A percentile compares a stretch with the other conserved stretches of the same genome.
Conservation (phyloP, 2,113 vertebrate species). For the Hyla sarda region DNA sequence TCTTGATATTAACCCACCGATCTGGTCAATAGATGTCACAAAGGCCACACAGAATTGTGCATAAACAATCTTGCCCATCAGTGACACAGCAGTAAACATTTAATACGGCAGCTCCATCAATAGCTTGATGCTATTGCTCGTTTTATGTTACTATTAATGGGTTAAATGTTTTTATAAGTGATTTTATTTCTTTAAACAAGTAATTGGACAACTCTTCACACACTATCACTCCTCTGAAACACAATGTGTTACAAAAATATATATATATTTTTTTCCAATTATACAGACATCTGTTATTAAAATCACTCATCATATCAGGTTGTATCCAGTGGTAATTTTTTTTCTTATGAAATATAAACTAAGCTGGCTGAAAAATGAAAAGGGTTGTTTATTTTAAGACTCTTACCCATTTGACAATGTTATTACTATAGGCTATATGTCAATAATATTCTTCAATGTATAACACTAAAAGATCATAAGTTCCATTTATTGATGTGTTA, state of each 20-base stretch:
- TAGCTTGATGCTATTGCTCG: neutral
- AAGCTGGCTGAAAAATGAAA: neutral
- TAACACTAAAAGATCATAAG: too few relatives aligned
- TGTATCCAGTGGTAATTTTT: neutral
- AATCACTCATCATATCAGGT: neutral
- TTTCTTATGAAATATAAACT: neutral
- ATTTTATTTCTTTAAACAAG: neutral
- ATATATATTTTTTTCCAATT: neutral
- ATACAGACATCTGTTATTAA: constrained; percentile 21
- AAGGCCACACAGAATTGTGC: neutral
- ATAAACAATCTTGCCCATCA: neutral
- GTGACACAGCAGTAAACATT: neutral
- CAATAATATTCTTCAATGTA: too few relatives aligned
- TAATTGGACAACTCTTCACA: neutral
- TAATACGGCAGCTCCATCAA: neutral
- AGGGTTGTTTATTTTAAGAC: neutral
- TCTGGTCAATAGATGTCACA: neutral
- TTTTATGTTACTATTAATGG: neutral
- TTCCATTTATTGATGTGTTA: too few relatives aligned
- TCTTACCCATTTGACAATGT: neutral
- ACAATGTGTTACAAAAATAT: neutral
- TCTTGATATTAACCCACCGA: neutral
- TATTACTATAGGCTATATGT: too few relatives aligned
- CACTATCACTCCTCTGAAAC: neutral
- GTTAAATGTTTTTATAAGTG: neutral